Percentiles rank a stretch among this genome's conserved stretches.
Conservation (phyloP, 2,888 invertebrate species). For the Heliconius charithonia region DNA sequence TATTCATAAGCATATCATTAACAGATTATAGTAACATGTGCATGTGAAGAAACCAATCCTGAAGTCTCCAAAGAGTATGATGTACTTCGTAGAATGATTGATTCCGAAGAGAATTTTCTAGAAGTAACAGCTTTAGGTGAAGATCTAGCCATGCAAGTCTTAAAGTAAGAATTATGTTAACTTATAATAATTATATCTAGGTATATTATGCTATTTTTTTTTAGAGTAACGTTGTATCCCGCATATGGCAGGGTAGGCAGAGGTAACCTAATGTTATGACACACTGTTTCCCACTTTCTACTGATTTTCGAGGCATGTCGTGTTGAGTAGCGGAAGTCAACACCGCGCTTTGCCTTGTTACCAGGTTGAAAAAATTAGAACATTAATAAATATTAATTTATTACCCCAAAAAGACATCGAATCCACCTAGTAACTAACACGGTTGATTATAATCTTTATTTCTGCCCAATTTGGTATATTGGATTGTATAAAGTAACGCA, state of each 20-base stretch:
- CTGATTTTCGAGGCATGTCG: background rate
- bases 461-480: no score
- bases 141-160: slow-evolving; percentile 96
- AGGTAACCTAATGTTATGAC: background rate
- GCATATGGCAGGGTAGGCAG: background rate
- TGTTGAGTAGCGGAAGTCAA: background rate
- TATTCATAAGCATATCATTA: slow-evolving; percentile 41
- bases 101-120: slow-evolving; percentile 93
- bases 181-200: no score
- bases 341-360: background rate
- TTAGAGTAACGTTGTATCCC: background rate
- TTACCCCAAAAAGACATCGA: background rate
- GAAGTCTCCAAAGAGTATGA: slow-evolving; percentile 94
- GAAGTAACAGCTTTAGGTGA: slow-evolving; percentile 96
- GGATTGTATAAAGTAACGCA: no score
- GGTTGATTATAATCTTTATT: no score
- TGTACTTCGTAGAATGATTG: slow-evolving; percentile 93
- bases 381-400: no score
- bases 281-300: background rate
- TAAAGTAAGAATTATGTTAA: slow-evolving; percentile 82
- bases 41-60: slow-evolving; percentile 93
- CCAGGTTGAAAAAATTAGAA: no score
- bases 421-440: background rate
- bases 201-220: slow-evolving; percentile 21
- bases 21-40: slow-evolving; percentile 95